These are phyloP conservation scores for Helicoverpa assulta DNA, from an alignment of 2,888 invertebrate genomes.

Conservation along the genomic window DNA sequence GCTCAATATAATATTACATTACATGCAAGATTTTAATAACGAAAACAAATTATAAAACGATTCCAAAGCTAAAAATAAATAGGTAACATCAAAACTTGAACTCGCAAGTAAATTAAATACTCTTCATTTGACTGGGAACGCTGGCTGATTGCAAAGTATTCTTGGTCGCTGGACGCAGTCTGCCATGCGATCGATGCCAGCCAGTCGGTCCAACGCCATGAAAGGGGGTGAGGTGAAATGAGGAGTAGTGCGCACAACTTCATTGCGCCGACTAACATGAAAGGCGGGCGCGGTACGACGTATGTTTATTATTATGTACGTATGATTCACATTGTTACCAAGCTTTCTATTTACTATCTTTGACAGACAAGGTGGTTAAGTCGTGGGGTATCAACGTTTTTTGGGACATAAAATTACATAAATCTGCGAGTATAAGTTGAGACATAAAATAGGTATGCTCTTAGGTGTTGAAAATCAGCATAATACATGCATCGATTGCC, in stretches of 20 bases:
- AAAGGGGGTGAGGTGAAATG: conserved; percentile 67
- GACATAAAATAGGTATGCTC: too few species aligned
- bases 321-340: conserved; percentile 26
- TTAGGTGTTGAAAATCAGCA: too few species aligned
- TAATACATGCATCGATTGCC: too few species aligned
- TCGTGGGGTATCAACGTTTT: too few species aligned
- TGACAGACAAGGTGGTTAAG: too few species aligned
- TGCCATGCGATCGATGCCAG: conserved; percentile 77
- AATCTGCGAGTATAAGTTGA: too few species aligned
- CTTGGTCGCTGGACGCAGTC: conserved; percentile 67
- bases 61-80: neutral
- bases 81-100: neutral
- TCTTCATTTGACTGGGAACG: neutral
- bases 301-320: conserved; percentile 31
- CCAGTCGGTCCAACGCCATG: conserved; percentile 69
- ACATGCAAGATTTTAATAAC: too few species aligned
- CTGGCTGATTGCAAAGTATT: conserved; percentile 27
- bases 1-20: too few species aligned
- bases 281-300: conserved; percentile 60
- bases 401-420: too few species aligned
- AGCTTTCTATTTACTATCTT: too few species aligned
- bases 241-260: conserved; percentile 76
- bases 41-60: neutral
- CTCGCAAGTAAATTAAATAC: neutral
- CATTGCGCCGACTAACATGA: conserved; percentile 75